These are phyloP conservation scores for Conger conger DNA, from an alignment of 2,113 vertebrate species.

Conservation along the genomic window DNA sequence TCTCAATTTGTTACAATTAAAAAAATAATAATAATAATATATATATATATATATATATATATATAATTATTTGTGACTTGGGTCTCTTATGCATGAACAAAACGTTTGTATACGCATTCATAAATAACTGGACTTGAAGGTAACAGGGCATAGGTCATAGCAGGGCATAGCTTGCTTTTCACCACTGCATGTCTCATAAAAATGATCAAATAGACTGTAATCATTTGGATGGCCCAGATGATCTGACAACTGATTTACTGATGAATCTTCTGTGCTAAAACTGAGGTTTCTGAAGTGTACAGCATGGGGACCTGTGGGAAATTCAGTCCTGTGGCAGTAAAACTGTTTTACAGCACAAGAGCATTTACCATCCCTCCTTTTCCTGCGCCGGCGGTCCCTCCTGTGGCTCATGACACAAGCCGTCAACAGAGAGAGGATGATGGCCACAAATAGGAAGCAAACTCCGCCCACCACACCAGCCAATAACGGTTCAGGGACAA, in stretches of 20 bases:
- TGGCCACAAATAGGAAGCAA: constrained; percentile 86
- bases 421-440: constrained; percentile 81
- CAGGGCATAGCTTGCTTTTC: background rate
- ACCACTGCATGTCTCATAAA: background rate
- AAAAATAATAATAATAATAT: too few species aligned
- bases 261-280: background rate
- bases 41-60: too few species aligned
- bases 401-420: constrained; percentile 86
- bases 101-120: background rate
- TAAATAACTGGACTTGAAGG: background rate
- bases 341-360: background rate
- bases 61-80: too few species aligned
- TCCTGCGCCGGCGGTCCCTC: constrained; percentile 56
- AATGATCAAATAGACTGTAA: background rate
- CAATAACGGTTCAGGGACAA: constrained; percentile 82
- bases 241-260: background rate
- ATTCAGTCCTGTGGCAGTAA: background rate
- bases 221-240: background rate
- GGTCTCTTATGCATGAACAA: background rate
- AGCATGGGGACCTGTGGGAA: background rate
- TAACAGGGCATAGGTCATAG: background rate
- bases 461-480: constrained; percentile 85
- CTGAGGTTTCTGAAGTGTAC: background rate
- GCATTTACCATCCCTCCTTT: constrained; percentile 65
- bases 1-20: background rate